Conservation (phyloP, 2,113 vertebrate species). For the Notothenia rossii region DNA sequence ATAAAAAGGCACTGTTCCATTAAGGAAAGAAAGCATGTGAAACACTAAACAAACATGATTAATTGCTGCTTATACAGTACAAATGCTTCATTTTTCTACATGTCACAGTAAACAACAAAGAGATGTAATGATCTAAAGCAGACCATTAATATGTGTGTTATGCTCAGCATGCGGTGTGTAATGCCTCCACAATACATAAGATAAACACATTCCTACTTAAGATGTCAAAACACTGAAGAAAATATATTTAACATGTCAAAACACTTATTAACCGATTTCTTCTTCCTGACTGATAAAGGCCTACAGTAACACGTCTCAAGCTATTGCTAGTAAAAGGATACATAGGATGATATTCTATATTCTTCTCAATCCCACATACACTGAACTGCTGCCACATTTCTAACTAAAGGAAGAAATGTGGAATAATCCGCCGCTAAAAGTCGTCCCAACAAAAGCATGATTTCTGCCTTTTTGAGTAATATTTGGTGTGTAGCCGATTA, state of each 20-base stretch:
- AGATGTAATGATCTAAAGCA: background rate
- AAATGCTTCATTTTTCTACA: background rate
- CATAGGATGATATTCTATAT: background rate
- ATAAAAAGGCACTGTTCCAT: conserved; percentile 69
- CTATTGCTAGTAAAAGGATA: background rate
- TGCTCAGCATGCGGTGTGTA: background rate
- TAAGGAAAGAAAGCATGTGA: conserved; percentile 14
- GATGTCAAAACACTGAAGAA: background rate
- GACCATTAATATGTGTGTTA: background rate
- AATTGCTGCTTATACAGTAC: background rate
- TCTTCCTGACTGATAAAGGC: background rate
- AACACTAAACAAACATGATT: conserved; percentile 2
- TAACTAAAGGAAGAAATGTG: too few relatives aligned
- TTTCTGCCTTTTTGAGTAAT: background rate
- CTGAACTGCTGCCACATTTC: too few relatives aligned
- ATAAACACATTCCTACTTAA: background rate
- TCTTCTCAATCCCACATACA: background rate
- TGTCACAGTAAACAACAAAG: background rate
- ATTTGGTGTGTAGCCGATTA: background rate
- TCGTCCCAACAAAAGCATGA: background rate
- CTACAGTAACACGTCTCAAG: background rate
- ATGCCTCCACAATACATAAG: background rate
- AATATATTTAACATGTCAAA: background rate
- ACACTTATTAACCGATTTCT: background rate
- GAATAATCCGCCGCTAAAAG: too few relatives aligned